Conservation (phyloP, 2,797 vertebrate species). For the Leuciscus waleckii region DNA sequence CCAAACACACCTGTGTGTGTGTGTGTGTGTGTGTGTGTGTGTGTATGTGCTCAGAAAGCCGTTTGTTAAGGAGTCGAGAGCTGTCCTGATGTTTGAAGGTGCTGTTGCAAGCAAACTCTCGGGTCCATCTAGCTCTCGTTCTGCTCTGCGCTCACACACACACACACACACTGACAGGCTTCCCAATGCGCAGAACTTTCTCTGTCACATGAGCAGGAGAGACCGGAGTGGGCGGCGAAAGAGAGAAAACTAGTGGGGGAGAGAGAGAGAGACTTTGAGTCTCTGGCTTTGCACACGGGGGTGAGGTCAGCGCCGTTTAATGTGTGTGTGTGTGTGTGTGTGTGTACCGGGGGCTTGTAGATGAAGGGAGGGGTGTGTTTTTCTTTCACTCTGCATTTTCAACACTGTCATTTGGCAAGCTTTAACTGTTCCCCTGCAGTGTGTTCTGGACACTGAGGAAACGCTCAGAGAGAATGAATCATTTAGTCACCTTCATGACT, state of each 20-base stretch:
- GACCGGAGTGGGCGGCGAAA: constrained; percentile 40
- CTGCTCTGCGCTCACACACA: constrained; percentile 16
- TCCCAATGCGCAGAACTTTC: constrained; percentile 39
- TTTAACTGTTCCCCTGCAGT: constrained; percentile 12
- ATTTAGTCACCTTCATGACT: background rate
- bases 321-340: constrained; percentile 31
- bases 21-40: constrained; percentile 19
- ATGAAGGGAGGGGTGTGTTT: constrained; percentile 28
- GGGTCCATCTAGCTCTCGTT: constrained; percentile 67
- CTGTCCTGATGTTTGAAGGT: constrained; percentile 74
- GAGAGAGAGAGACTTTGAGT: constrained; percentile 33
- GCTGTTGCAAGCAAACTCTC: constrained; percentile 67
- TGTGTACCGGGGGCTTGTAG: constrained; percentile 21
- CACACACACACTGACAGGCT: constrained; percentile 29
- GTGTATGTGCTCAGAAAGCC: constrained; percentile 21
- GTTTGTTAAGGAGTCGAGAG: constrained; percentile 3
- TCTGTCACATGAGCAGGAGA: constrained; percentile 55
- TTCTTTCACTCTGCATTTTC: constrained; percentile 43
- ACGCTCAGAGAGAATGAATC: background rate
- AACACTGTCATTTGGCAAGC: constrained; percentile 38
- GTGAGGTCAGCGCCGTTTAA: constrained; percentile 51
- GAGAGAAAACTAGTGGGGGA: constrained; percentile 2
- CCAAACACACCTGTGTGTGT: constrained; percentile 22
- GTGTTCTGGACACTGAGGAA: background rate
- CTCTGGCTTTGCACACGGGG: constrained; percentile 44